Percentiles rank a stretch among this genome's conserved stretches.
Evolutionary conservation across 2,797 vertebrate species (phyloP).

Genomic region (Lepidocolaptes lacrymiger): DNA sequence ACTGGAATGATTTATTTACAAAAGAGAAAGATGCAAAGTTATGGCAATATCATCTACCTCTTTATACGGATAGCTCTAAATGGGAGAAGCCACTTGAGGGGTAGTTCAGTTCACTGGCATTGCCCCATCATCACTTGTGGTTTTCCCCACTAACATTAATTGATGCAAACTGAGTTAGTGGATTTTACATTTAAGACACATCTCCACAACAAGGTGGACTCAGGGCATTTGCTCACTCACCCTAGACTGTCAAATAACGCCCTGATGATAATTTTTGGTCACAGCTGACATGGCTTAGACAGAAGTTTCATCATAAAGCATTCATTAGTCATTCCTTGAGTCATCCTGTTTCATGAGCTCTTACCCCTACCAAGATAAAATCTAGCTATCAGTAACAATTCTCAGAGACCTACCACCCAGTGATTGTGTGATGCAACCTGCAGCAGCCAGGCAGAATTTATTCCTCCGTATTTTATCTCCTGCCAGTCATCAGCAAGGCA

Average conservation of each 20-base stretch:
- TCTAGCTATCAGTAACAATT: background rate
- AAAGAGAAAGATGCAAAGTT: background rate
- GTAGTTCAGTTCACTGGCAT: background rate
- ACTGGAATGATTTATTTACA: background rate
- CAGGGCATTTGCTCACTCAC: background rate
- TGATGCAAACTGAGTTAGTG: background rate
- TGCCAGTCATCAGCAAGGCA: background rate
- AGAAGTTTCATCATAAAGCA: background rate
- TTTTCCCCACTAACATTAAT: background rate
- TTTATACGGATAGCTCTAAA: background rate
- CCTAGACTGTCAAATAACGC: background rate
- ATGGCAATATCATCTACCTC: background rate
- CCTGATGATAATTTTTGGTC: background rate
- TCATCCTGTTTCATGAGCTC: background rate
- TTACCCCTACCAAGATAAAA: constrained; percentile 2
- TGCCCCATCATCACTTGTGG: background rate
- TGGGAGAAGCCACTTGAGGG: background rate
- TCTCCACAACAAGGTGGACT: background rate
- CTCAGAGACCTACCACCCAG: constrained; percentile 3
- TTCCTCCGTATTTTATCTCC: constrained; percentile 30
- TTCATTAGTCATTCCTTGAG: background rate
- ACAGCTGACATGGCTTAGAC: background rate
- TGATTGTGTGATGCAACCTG: background rate
- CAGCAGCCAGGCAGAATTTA: constrained; percentile 6
- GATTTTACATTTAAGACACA: background rate